A percentile compares a stretch with the other conserved stretches of the same genome.
Evolutionary conservation across 2,113 vertebrate genomes (phyloP).

Genomic region (Dasyornis broadbenti): DNA sequence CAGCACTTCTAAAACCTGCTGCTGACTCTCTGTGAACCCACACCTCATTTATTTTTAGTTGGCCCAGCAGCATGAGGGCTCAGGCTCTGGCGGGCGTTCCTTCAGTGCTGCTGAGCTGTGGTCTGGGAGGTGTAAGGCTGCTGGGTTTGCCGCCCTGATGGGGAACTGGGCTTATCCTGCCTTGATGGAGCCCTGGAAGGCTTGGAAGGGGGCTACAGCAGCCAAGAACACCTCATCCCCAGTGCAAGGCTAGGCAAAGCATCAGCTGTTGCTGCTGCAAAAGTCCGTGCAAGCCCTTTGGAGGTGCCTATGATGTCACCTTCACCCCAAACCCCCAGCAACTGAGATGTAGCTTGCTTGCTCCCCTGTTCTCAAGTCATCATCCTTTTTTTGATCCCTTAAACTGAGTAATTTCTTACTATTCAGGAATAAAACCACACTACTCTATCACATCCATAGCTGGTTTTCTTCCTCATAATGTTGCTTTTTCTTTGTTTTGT

Average conservation of each 20-base stretch:
- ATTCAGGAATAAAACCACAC: background rate
- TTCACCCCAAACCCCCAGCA: background rate
- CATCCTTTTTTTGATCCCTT: background rate
- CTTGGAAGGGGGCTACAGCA: background rate
- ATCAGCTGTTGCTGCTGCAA: background rate
- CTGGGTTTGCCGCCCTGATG: background rate
- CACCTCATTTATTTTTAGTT: constrained; percentile 4
- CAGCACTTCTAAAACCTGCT: background rate
- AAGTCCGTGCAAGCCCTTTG: background rate
- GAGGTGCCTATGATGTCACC: background rate
- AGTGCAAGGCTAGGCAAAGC: background rate
- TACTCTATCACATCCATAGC: background rate
- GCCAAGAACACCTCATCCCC: background rate
- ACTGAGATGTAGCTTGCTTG: background rate
- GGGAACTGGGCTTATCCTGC: background rate
- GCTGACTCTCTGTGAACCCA: background rate
- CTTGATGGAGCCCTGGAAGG: background rate
- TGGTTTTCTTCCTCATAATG: background rate
- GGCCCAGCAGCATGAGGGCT: background rate
- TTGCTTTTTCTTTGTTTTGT: background rate
- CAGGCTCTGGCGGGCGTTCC: rapidly evolving
- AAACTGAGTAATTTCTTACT: background rate
- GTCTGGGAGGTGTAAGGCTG: background rate
- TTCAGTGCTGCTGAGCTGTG: background rate
- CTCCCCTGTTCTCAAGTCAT: background rate